Percentiles rank a stretch among this genome's conserved stretches.
Conservation (phyloP, 2,797 vertebrate genomes). For the Chrosomus eos region DNA sequence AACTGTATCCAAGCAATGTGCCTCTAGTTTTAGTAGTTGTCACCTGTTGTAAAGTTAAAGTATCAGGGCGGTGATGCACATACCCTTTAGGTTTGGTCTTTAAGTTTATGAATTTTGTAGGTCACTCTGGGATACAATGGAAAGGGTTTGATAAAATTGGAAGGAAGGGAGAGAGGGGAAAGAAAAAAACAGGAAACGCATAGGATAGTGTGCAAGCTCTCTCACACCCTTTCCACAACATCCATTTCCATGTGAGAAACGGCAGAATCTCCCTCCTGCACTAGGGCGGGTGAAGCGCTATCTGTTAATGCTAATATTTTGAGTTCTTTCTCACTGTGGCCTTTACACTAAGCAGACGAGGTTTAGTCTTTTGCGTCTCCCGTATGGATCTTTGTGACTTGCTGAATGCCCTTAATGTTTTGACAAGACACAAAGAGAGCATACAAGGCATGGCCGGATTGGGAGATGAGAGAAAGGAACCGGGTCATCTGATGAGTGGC, state of each 20-base stretch:
- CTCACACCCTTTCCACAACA: conserved; percentile 36
- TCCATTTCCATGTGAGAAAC: conserved; percentile 4
- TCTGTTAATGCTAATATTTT: background rate
- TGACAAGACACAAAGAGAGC: conserved; percentile 40
- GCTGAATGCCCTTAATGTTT: conserved; percentile 28
- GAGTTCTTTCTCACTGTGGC: background rate
- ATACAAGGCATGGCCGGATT: conserved; percentile 10
- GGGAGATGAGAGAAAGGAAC: conserved; percentile 34
- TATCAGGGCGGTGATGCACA: background rate
- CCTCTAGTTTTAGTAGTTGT: background rate
- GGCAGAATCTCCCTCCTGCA: background rate
- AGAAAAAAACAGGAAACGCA: conserved; percentile 22
- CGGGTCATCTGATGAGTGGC: conserved; percentile 31
- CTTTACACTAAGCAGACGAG: background rate
- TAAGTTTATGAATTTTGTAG: background rate
- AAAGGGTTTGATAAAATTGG: background rate
- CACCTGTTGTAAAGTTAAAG: background rate
- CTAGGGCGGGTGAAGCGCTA: background rate
- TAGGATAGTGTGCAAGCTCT: conserved; percentile 7
- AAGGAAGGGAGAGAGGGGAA: background rate
- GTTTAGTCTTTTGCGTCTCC: background rate
- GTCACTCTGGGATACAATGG: background rate
- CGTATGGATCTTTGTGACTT: conserved; percentile 14
- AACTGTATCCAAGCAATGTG: background rate
- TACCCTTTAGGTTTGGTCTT: background rate